Evolutionary conservation across 2,888 invertebrate species (phyloP).

Genomic region (Holacanthella duospinosa): DNA sequence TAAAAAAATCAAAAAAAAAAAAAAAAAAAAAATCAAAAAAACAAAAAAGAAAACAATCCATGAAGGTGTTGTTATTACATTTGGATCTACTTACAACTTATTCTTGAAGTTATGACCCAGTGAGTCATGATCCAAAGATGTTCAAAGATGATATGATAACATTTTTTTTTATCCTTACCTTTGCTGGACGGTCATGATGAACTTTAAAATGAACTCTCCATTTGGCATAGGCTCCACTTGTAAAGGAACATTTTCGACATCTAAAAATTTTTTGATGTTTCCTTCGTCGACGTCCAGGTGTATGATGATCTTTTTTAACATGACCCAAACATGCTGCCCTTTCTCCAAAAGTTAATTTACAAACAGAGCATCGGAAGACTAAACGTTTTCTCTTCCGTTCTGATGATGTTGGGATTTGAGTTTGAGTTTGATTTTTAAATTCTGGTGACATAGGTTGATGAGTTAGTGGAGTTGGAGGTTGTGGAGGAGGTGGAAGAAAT

Average conservation of each 20-base stretch:
- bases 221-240: slow-evolving; percentile 28
- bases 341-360: slow-evolving; percentile 28
- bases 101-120: too few relatives aligned
- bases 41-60: too few relatives aligned
- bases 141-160: too few relatives aligned
- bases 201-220: slow-evolving; percentile 34
- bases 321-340: slow-evolving; percentile 26
- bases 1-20: neutral
- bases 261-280: slow-evolving; percentile 22
- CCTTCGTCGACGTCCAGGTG: slow-evolving; percentile 13
- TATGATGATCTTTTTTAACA: slow-evolving; percentile 18
- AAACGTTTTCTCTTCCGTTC: slow-evolving; percentile 8
- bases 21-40: too few relatives aligned
- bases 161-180: neutral
- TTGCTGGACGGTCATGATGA: slow-evolving; percentile 21
- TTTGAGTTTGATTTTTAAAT: neutral
- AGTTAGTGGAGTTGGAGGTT: neutral
- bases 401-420: neutral
- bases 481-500: slow-evolving; percentile 28
- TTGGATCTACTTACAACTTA: too few relatives aligned
- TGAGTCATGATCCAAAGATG: too few relatives aligned
- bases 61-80: too few relatives aligned
- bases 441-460: neutral
- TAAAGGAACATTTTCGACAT: slow-evolving; percentile 36
- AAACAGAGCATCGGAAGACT: slow-evolving; percentile 30